Evolutionary conservation across 2,888 invertebrate species (phyloP), one percentile per base, ranked within the genome.

Genomic region (Drosophila helvetica): DNA sequence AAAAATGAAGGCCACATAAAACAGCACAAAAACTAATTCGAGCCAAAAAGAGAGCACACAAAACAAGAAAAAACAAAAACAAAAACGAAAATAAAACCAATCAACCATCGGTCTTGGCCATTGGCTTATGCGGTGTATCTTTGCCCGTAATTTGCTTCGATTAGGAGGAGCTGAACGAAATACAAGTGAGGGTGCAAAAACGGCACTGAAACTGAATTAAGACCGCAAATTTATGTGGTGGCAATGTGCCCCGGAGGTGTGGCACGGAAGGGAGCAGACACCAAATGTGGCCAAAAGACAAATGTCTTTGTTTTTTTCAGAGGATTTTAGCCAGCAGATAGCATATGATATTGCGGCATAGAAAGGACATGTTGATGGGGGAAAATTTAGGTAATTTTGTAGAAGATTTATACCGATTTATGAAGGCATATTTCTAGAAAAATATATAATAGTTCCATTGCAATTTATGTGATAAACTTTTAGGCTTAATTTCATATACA

Each of bases 191-290:
- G 65, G 64, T 68, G 33, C 33, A 33, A 33, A 33, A 33, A 67
- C 60, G 57, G 67, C 74, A 74, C 64, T 74, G 33, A 74, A 84
- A 77, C 77, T 71, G 85, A 84, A 84, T 84, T 75, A 80, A 64
- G 74, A 70, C 67, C 78, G 60, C 77, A 79, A 80, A 84, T 77
- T 84, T 80, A 83, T 84, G 80, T 70, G 70, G 66, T 51, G 56
- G 74, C 53, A 50, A 55, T 58, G 52, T 45, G n/a, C n/a, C 43
- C 54, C 61, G 47, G 30, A 42, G 62, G 48, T 46, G 22, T 27
- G 53, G 50, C 12, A 51, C 42, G 18, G 15, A 48, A 19, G 50
- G 38, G 17, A 45, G 17, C 8, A 19, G 27, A 52, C 17, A 30
- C 43, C 53, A 33, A 48, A 42, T 54, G 61, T 46, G 50, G 33